Base-by-base conservation (phyloP, 2,797 vertebrate species). In the Malurus leucopterus region DNA sequence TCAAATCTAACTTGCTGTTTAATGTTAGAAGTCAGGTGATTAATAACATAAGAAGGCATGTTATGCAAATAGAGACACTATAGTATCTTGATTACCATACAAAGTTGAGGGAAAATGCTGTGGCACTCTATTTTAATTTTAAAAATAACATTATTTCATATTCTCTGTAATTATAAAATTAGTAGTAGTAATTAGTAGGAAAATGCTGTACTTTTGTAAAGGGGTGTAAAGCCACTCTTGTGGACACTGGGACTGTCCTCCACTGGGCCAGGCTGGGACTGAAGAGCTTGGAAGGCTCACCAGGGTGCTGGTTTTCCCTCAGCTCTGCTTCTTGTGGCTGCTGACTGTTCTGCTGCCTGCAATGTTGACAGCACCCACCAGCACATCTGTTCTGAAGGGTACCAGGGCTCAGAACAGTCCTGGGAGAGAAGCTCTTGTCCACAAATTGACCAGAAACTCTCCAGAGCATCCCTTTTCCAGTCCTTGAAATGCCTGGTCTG, bases 91-190 rank as follows among this genome's bases (percentile, higher is more conserved):
- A 36, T 50, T 75, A 23, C 26, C 32, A 26, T 4, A 63, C 2
- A 61, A 71, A 61, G 8, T 50, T 26, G 5, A 76, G 3, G 9
- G 27, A 65, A 72, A 75, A 73, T 4, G 3, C 10, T 34, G 29
- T 41, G 3, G 64, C 0, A 0, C 13, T 13, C 13, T 46, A 10
- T 27, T 15, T 11, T 23, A 0, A 20, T 53, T 88, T 74, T 1
- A 7, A 54, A 85, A 64, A 18, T 8, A 47, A 34, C 18, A 27
- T 63, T 38, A 49, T 43, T 68, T 18, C 4, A 8, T 38, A 44
- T 17, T 72, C 8, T 69, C 75, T 55, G 9, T 36, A n/a, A 70
- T 50, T 17, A 24, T 29, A 15, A 18, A 46, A 78, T 57, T 32
- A 40, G 11, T 6, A 47, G 26, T 29, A 38, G 15, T 6, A 50